Percentiles rank a stretch among this genome's conserved stretches.
phyloP scores from a whole-genome alignment of 1,140 invertebrate genomes.

The Aphelenchoides avenae region DNA sequence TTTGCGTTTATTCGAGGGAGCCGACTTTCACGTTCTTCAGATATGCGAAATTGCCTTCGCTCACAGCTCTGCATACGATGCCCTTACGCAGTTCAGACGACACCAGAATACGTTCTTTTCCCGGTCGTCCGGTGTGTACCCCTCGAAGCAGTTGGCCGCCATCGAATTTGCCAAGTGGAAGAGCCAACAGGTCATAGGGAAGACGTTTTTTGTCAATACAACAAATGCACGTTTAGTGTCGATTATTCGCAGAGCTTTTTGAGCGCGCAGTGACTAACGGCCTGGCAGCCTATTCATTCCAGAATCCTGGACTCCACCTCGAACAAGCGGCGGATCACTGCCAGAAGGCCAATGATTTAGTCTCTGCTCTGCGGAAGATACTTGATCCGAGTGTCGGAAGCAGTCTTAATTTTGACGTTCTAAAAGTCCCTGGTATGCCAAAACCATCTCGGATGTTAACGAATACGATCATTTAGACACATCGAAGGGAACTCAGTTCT shows the following conservation, averaged over 20 bases:
- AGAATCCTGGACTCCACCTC: slow-evolving; percentile 44
- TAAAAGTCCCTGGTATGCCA: background rate
- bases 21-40: slow-evolving; percentile 11
- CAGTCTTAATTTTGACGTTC: background rate
- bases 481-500: slow-evolving; percentile 10
- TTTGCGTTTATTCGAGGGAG: slow-evolving; percentile 2
- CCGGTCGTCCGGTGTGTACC: slow-evolving; percentile 28
- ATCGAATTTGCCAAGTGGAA: slow-evolving; percentile 41
- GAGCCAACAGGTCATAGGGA: slow-evolving; percentile 42
- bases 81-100: slow-evolving; percentile 30
- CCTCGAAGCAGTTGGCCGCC: slow-evolving; percentile 25
- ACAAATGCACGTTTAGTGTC: slow-evolving; percentile 35
- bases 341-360: slow-evolving; percentile 20
- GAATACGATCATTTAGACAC: background rate
- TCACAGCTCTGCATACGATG: slow-evolving; percentile 29
- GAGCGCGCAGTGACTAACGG: slow-evolving; percentile 32
- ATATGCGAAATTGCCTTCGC: slow-evolving; percentile 40
- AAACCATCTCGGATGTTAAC: background rate
- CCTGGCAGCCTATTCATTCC: slow-evolving; percentile 38
- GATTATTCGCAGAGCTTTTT: slow-evolving; percentile 41
- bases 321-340: slow-evolving; percentile 30
- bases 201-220: background rate
- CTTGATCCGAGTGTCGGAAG: no score
- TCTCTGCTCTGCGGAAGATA: no score
- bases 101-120: slow-evolving; percentile 36